phyloP scores from a whole-genome alignment of 2,797 vertebrate species.

The Avahi laniger region DNA sequence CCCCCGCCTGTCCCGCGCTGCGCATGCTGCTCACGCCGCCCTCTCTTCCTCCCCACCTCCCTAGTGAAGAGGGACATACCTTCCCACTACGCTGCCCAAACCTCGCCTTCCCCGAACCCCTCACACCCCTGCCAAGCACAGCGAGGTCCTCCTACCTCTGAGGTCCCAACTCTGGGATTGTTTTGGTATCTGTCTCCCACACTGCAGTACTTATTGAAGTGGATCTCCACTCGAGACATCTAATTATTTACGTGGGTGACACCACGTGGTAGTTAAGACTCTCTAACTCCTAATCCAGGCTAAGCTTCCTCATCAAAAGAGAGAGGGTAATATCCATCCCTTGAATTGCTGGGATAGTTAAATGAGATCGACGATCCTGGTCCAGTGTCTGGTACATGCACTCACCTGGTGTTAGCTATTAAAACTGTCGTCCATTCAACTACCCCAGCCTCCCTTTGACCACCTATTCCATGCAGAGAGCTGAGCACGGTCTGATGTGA shows the following conservation, averaged over 20 bases:
- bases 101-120: not conserved
- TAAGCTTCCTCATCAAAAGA: not conserved
- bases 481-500: not conserved
- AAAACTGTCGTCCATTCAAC: not conserved
- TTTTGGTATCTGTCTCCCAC: not conserved
- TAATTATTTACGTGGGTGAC: not conserved
- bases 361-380: not conserved
- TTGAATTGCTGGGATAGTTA: not conserved
- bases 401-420: not conserved
- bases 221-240: fast-evolving
- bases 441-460: not conserved
- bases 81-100: not conserved
- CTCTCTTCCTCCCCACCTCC: not conserved
- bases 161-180: not conserved
- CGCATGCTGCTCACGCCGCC: not conserved
- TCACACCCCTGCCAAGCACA: not conserved
- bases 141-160: not conserved
- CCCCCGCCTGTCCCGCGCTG: fast-evolving
- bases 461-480: not conserved
- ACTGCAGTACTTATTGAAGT: not conserved
- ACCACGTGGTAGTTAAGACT: not conserved
- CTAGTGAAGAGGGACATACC: not conserved
- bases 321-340: not conserved
- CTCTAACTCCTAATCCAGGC: not conserved
- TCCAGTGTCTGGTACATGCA: not conserved